A percentile compares a stretch with the other conserved stretches of the same genome.
Evolutionary conservation across 2,113 vertebrate species (phyloP).

Genomic region (Odocoileus virginianus): DNA sequence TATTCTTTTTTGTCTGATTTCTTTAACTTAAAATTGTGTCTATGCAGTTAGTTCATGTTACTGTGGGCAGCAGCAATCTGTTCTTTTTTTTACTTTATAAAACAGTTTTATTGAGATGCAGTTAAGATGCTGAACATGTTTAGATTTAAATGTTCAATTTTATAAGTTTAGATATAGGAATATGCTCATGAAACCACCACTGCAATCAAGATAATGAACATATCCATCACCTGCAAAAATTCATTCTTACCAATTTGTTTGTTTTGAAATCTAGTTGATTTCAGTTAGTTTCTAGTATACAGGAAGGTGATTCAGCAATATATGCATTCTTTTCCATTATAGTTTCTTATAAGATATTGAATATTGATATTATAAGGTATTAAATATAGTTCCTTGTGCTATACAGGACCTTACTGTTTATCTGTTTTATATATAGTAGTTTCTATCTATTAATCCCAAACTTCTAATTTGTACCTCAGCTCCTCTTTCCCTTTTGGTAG

Average conservation of each 20-base stretch:
- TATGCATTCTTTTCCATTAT: background rate
- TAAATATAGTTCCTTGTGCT: background rate
- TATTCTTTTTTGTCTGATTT: background rate
- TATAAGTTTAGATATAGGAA: background rate
- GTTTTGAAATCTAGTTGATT: background rate
- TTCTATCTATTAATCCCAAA: background rate
- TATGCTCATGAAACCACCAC: background rate
- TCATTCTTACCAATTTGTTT: background rate
- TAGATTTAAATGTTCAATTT: background rate
- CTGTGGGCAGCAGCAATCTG: background rate
- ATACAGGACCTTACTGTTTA: background rate
- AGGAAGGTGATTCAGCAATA: background rate
- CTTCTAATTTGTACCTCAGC: background rate
- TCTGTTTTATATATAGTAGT: background rate
- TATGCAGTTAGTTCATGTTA: background rate
- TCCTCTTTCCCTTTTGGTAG: background rate
- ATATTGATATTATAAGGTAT: background rate
- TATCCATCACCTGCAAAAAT: background rate
- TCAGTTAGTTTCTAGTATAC: background rate
- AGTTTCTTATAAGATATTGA: background rate
- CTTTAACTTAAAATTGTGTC: background rate
- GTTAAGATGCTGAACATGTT: background rate
- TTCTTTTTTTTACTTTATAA: background rate
- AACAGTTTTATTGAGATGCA: background rate
- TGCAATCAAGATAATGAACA: background rate